Conservation (phyloP, 2,113 vertebrate species). For the Malurus alboscapulatus region DNA sequence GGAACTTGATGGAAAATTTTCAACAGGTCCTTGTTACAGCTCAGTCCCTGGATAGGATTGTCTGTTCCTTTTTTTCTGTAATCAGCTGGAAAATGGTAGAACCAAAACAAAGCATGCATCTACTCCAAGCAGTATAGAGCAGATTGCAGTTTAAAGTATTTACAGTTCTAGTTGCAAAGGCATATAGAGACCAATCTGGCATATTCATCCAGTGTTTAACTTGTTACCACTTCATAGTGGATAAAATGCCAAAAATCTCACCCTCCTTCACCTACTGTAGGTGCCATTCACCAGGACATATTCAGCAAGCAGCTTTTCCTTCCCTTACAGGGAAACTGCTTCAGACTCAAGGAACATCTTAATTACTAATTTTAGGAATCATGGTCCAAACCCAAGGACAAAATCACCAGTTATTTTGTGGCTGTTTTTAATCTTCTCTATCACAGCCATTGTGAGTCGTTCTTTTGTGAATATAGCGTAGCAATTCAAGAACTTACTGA, state of each 20-base stretch:
- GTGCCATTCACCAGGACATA: neutral
- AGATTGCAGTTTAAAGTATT: neutral
- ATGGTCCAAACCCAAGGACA: neutral
- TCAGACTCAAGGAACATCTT: neutral
- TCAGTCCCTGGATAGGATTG: neutral
- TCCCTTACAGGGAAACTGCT: neutral
- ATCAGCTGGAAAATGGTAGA: neutral
- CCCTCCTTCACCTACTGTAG: neutral
- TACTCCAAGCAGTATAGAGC: neutral
- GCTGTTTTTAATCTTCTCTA: neutral
- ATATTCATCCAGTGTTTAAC: neutral
- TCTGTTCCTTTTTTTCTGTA: neutral
- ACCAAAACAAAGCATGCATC: neutral
- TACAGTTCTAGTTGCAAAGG: neutral
- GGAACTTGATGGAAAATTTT: neutral
- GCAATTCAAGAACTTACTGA: neutral
- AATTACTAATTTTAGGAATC: neutral
- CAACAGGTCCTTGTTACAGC: neutral
- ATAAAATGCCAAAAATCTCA: neutral
- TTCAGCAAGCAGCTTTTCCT: neutral
- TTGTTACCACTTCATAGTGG: neutral
- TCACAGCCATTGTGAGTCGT: neutral
- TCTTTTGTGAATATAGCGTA: neutral
- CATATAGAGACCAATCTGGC: neutral
- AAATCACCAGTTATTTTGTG: neutral